Conservation (phyloP, 1,140 invertebrate species). For the Melitaea cinxia region DNA sequence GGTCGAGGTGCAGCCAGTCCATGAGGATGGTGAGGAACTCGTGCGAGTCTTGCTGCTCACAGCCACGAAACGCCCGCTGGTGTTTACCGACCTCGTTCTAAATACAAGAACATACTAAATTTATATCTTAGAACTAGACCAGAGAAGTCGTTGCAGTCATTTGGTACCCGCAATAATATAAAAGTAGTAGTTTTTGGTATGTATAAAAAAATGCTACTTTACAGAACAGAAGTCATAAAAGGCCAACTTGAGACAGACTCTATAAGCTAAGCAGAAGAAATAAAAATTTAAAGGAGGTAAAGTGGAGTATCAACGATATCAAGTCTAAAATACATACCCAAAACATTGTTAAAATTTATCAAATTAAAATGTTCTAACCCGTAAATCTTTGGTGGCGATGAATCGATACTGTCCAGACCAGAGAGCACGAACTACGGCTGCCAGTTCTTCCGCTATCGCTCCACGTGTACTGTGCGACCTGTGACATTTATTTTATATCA, state of each 20-base stretch:
- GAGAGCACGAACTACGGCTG: constrained; percentile 87
- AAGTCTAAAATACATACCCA: too few relatives aligned
- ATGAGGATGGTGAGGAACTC: constrained; percentile 96
- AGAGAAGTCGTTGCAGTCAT: too few relatives aligned
- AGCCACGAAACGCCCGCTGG: constrained; percentile 89
- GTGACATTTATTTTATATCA: background rate
- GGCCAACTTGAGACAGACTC: too few relatives aligned
- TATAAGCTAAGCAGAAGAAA: too few relatives aligned
- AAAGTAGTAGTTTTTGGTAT: too few relatives aligned
- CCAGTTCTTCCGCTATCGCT: constrained; percentile 88
- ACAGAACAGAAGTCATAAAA: too few relatives aligned
- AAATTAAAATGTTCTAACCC: constrained; percentile 78
- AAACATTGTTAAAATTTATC: too few relatives aligned
- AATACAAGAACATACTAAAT: constrained; percentile 38
- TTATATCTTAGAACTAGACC: background rate
- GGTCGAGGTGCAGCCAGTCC: constrained; percentile 95
- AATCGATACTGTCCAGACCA: constrained; percentile 90
- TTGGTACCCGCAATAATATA: too few relatives aligned
- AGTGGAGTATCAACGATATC: too few relatives aligned
- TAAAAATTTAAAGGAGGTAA: too few relatives aligned
- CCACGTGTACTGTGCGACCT: constrained; percentile 82
- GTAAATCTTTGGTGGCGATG: constrained; percentile 89
- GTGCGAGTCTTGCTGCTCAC: constrained; percentile 97
- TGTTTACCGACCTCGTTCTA: constrained; percentile 88
- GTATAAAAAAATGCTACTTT: too few relatives aligned